phyloP scores from a whole-genome alignment of 2,797 vertebrate species.

The Karalla daura region DNA sequence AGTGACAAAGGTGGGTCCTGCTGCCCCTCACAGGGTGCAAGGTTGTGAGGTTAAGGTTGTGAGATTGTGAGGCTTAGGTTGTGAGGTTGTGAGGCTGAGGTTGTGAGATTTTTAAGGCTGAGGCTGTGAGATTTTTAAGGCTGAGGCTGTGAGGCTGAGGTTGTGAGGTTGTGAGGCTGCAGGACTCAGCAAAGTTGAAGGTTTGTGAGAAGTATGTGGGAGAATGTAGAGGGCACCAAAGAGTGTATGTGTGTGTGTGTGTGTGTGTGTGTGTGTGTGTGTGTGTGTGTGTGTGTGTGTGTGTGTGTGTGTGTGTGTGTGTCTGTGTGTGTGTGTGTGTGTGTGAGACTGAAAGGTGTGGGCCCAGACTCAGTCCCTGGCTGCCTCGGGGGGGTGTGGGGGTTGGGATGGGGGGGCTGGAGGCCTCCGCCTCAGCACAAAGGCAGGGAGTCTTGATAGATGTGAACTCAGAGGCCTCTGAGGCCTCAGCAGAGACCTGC shows the following conservation, averaged over 20 bases:
- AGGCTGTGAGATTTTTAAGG: no score
- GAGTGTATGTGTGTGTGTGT: conserved; percentile 67
- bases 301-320: conserved; percentile 76
- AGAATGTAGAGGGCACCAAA: conserved; percentile 80
- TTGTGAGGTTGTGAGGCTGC: conserved; percentile 87
- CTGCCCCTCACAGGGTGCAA: no score
- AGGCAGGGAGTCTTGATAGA: conserved; percentile 86
- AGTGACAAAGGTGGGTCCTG: no score
- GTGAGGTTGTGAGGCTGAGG: no score
- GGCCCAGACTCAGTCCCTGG: no score
- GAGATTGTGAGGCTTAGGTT: conserved; percentile 79
- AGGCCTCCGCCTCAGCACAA: conserved; percentile 83
- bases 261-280: conserved; percentile 67
- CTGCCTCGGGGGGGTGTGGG: no score
- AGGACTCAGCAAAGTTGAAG: no score
- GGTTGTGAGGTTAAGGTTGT: no score
- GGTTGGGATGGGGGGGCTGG: conserved; percentile 83
- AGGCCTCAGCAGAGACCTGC: conserved; percentile 85
- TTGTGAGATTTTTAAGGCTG: conserved; percentile 87
- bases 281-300: conserved; percentile 62
- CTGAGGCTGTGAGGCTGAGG: conserved; percentile 79
- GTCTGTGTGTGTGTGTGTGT: no score
- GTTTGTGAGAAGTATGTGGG: conserved; percentile 79
- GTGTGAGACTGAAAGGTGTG: no score
- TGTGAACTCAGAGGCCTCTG: conserved; percentile 90